phyloP scores from a whole-genome alignment of 2,797 vertebrate species.

The Xenentodon cancila region DNA sequence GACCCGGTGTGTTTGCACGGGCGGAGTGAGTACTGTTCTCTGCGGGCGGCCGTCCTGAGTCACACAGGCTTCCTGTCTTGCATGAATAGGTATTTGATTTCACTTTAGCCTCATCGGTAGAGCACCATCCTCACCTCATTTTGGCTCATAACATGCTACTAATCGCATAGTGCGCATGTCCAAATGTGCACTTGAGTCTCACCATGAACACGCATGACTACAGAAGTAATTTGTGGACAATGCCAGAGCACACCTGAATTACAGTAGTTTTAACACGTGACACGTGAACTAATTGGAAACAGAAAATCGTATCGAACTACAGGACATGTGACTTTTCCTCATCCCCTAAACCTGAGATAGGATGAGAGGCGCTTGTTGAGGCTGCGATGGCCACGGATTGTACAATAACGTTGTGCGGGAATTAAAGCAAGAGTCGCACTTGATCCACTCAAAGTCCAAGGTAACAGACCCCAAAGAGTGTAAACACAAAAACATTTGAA shows the following conservation, averaged over 20 bases:
- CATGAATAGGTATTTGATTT: slow-evolving; percentile 90
- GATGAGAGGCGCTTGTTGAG: no score
- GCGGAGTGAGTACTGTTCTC: slow-evolving; percentile 85
- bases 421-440: neutral
- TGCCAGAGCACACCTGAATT: slow-evolving; percentile 47
- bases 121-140: slow-evolving; percentile 49
- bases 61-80: slow-evolving; percentile 83
- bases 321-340: slow-evolving; percentile 2
- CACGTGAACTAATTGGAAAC: slow-evolving; percentile 18
- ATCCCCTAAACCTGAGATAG: neutral
- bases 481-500: neutral
- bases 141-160: slow-evolving; percentile 36
- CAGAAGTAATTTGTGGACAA: slow-evolving; percentile 50
- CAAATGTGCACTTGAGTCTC: slow-evolving; percentile 57
- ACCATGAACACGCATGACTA: slow-evolving; percentile 26
- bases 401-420: neutral
- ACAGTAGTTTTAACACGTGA: neutral
- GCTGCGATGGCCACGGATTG: neutral
- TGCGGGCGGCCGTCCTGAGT: slow-evolving; percentile 79
- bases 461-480: neutral
- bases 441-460: slow-evolving; percentile 20
- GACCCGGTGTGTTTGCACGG: slow-evolving; percentile 83
- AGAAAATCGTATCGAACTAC: neutral
- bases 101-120: slow-evolving; percentile 67
- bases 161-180: slow-evolving; percentile 57